Conservation (phyloP, 2,888 invertebrate species). For the Drosophila atripex region DNA sequence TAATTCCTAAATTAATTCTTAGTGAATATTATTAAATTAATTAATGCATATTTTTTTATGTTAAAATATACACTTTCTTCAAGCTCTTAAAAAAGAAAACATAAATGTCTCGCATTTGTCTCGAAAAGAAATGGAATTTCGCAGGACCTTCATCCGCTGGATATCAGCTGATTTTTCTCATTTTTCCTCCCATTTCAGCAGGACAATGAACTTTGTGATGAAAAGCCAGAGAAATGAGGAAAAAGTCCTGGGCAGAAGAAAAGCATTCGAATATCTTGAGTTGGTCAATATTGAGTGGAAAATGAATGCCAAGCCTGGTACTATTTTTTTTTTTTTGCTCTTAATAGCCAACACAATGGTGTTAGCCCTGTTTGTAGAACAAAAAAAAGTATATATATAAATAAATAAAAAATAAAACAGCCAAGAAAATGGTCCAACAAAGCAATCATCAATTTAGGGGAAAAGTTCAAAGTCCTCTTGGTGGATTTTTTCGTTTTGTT, state of each 20-base stretch:
- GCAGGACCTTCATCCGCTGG: not conserved
- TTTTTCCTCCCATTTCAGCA: conserved; percentile 7
- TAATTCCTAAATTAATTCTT: no score
- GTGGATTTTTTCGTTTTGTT: not conserved
- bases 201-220: conserved; percentile 45
- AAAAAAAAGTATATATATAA: conserved; percentile 6
- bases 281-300: conserved; percentile 38
- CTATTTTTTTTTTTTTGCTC: conserved; percentile 3
- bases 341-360: conserved; percentile 30
- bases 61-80: no score
- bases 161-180: not conserved
- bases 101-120: conserved; percentile 16
- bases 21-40: no score
- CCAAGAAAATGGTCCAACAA: conserved; percentile 5
- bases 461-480: not conserved
- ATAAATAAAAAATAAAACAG: not conserved
- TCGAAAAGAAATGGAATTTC: not conserved
- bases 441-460: conserved; percentile 30
- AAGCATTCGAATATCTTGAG: conserved; percentile 31
- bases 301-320: conserved; percentile 24
- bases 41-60: no score
- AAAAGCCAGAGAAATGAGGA: conserved; percentile 1
- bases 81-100: no score
- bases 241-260: not conserved
- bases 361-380: conserved; percentile 32